phyloP scores from a whole-genome alignment of 2,797 vertebrate genomes.

The Chelidonichthys spinosus region DNA sequence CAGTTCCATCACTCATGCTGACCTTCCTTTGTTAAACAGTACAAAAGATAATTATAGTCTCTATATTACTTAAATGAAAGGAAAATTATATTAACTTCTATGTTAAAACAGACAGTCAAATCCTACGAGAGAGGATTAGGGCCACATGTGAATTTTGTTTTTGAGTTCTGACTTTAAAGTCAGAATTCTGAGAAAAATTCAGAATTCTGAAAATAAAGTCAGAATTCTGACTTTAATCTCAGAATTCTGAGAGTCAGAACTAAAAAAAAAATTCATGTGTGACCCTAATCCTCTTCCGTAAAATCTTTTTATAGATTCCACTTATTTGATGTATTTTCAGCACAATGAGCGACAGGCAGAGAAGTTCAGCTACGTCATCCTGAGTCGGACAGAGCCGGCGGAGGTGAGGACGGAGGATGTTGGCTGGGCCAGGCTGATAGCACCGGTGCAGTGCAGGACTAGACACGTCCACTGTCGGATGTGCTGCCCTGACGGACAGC shows the following conservation, averaged over 20 bases:
- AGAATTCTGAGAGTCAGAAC: too few species aligned
- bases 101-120: not conserved
- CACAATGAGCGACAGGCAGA: slow-evolving; percentile 76
- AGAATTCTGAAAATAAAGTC: too few species aligned
- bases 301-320: not conserved
- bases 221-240: too few species aligned
- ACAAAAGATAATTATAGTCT: not conserved
- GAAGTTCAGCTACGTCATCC: slow-evolving; percentile 88
- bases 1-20: not conserved
- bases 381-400: slow-evolving; percentile 73
- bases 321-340: slow-evolving; percentile 61
- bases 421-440: slow-evolving; percentile 85
- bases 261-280: too few species aligned
- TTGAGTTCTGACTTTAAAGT: too few species aligned
- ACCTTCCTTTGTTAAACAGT: not conserved
- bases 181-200: too few species aligned
- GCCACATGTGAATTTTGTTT: too few species aligned
- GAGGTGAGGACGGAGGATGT: not conserved
- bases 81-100: too few species aligned
- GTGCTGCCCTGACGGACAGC: slow-evolving; percentile 84
- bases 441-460: slow-evolving; percentile 80
- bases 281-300: too few species aligned
- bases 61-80: not conserved
- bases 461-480: slow-evolving; percentile 88
- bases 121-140: too few species aligned